A percentile compares a stretch with the other conserved stretches of the same genome.
Evolutionary conservation across 2,888 invertebrate genomes (phyloP).

Genomic region (Hyposoter dolosus): DNA sequence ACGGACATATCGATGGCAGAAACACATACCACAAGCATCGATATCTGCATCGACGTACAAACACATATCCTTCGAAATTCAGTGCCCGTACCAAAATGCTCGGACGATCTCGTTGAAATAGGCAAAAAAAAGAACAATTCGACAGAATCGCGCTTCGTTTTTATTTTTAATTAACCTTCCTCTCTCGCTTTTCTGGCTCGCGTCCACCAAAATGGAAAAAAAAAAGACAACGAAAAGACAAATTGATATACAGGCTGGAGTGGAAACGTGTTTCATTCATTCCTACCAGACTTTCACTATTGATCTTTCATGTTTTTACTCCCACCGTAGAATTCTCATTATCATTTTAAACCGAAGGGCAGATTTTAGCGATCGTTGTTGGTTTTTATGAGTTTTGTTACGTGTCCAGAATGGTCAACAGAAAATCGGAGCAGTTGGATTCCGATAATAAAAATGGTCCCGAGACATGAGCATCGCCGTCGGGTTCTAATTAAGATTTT

Average conservation of each 20-base stretch:
- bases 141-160: slow-evolving; percentile 51
- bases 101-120: neutral
- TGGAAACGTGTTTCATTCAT: slow-evolving; percentile 15
- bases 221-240: slow-evolving; percentile 33
- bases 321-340: neutral
- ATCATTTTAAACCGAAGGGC: too few relatives aligned
- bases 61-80: slow-evolving; percentile 30
- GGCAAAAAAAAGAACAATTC: slow-evolving; percentile 7
- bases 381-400: too few relatives aligned
- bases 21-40: neutral
- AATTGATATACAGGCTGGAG: slow-evolving; percentile 54
- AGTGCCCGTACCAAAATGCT: neutral
- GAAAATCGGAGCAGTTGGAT: too few relatives aligned
- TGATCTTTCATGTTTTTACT: slow-evolving; percentile 23
- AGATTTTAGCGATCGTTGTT: too few relatives aligned
- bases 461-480: too few relatives aligned
- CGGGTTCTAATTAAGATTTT: too few relatives aligned
- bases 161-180: slow-evolving; percentile 63
- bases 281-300: slow-evolving; percentile 10
- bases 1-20: slow-evolving; percentile 11
- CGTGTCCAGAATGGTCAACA: too few relatives aligned
- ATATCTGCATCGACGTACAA: slow-evolving; percentile 3
- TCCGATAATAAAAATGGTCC: too few relatives aligned
- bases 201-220: slow-evolving; percentile 7
- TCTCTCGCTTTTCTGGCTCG: slow-evolving; percentile 53